These are phyloP conservation scores for Tipula unca DNA, from an alignment of 2,888 invertebrate genomes.

Conservation along the genomic window DNA sequence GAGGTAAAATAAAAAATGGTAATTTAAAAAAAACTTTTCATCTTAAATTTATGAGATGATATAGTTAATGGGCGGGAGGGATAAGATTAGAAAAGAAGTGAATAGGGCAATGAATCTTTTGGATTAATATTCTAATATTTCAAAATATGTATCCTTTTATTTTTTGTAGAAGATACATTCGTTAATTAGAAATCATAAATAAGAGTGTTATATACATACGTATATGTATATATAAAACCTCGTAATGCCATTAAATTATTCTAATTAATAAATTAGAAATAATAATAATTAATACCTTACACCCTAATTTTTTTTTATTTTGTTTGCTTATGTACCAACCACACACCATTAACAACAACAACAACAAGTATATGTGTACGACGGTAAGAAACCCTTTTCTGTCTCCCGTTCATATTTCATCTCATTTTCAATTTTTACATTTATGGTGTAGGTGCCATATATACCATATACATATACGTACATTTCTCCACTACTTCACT, in stretches of 20 bases:
- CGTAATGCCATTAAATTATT: slow-evolving; percentile 14
- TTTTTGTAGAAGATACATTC: background rate
- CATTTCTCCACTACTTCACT: background rate
- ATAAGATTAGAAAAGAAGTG: background rate
- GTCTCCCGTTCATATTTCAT: slow-evolving; percentile 8
- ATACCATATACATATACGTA: background rate
- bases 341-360: slow-evolving; percentile 9
- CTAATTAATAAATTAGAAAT: slow-evolving; percentile 14
- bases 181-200: slow-evolving; percentile 14
- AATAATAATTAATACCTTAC: slow-evolving; percentile 14
- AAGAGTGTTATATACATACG: background rate
- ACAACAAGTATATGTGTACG: too few species aligned
- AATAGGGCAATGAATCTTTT: background rate
- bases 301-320: background rate
- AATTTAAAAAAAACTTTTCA: background rate
- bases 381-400: slow-evolving; percentile 8
- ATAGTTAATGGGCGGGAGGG: slow-evolving; percentile 1
- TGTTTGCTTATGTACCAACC: background rate
- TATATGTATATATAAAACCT: background rate
- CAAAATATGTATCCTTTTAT: slow-evolving; percentile 14
- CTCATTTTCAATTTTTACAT: background rate
- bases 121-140: slow-evolving; percentile 14
- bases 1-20: background rate
- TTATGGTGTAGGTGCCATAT: background rate
- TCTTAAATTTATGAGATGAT: slow-evolving; percentile 8